Evolutionary conservation across 2,113 vertebrate species (phyloP).

Genomic region (Bothrops jararaca): DNA sequence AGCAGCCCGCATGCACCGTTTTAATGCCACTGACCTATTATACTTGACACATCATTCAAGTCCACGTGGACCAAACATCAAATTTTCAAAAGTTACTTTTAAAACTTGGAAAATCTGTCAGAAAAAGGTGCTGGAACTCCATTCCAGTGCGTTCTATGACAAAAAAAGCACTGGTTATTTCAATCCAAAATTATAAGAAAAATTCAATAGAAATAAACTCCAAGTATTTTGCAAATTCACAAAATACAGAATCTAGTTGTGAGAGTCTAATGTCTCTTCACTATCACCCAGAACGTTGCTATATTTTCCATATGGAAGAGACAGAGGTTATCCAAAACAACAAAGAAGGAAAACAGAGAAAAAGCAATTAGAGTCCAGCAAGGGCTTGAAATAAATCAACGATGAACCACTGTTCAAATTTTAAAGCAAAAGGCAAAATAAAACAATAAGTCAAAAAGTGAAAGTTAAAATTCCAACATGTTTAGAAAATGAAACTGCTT

Average conservation of each 20-base stretch:
- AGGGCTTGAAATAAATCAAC: neutral
- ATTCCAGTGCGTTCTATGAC: no score
- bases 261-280: neutral
- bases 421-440: neutral
- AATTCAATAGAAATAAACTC: neutral
- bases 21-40: no score
- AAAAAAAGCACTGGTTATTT: neutral
- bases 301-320: neutral
- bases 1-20: no score
- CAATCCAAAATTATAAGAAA: neutral
- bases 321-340: neutral
- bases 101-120: no score
- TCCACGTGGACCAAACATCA: no score
- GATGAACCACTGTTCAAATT: neutral
- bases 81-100: no score
- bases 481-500: neutral
- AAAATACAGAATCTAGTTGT: neutral
- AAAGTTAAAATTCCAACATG: neutral
- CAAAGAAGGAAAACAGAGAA: neutral
- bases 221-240: neutral
- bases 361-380: neutral
- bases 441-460: neutral
- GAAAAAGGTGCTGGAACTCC: no score
- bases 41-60: no score
- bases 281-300: neutral